Conservation (phyloP, 2,888 invertebrate species). For the Elaeidobius kamerunicus region DNA sequence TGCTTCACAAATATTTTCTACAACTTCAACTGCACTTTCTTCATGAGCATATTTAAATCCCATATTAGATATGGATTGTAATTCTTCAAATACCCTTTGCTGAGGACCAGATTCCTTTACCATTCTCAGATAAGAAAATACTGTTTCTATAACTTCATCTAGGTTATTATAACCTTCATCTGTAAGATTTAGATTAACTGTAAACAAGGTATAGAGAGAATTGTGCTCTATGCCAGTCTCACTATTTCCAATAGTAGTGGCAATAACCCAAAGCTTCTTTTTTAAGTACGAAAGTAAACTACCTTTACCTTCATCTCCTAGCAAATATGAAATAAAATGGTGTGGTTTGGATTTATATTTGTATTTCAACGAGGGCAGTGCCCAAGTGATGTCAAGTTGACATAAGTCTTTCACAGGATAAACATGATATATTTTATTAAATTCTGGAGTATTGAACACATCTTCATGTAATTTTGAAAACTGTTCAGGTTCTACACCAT, state of each 20-base stretch:
- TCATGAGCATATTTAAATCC: constrained; percentile 72
- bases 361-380: constrained; percentile 58
- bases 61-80: constrained; percentile 71
- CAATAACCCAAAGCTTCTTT: constrained; percentile 74
- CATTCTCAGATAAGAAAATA: constrained; percentile 78
- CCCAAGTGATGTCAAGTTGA: constrained; percentile 65
- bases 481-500: constrained; percentile 61
- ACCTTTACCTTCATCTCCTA: constrained; percentile 85
- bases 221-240: constrained; percentile 78
- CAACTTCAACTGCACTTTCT: constrained; percentile 69
- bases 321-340: constrained; percentile 71
- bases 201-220: constrained; percentile 73
- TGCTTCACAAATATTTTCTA: constrained; percentile 70
- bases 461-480: constrained; percentile 54
- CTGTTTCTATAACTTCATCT: constrained; percentile 63
- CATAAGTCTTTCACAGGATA: constrained; percentile 72
- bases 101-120: constrained; percentile 65
- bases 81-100: constrained; percentile 68
- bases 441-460: constrained; percentile 60
- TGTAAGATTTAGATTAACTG: constrained; percentile 70
- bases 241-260: constrained; percentile 67
- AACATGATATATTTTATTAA: constrained; percentile 69
- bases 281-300: constrained; percentile 76
- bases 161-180: constrained; percentile 58
- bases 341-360: constrained; percentile 75